Evolutionary conservation across 2,113 vertebrate genomes (phyloP).

Genomic region (Sphaerodactylus townsendi): DNA sequence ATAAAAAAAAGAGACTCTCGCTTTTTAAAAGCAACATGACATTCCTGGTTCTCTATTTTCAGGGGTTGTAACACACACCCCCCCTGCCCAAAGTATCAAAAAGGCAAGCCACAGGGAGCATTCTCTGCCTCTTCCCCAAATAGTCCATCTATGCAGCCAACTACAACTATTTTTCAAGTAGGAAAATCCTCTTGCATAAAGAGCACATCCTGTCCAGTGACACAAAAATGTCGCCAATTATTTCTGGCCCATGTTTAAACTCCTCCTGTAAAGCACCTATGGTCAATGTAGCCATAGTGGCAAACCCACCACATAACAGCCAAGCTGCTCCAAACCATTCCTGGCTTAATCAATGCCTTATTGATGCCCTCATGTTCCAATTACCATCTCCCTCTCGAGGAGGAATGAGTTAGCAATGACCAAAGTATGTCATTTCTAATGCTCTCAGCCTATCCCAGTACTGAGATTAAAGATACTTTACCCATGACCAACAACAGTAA

Average conservation of each 20-base stretch:
- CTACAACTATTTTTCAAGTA: background rate
- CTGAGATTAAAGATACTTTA: background rate
- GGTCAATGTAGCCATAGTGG: background rate
- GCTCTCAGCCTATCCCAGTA: background rate
- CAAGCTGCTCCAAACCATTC: background rate
- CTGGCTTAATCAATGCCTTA: background rate
- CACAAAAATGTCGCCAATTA: background rate
- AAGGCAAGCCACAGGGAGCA: background rate
- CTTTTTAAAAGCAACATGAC: background rate
- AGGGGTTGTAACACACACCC: background rate
- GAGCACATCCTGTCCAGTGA: background rate
- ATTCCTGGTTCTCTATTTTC: background rate
- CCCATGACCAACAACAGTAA: background rate
- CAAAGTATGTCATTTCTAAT: background rate
- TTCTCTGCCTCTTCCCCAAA: background rate
- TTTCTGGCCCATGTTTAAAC: background rate
- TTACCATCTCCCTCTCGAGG: fast-evolving
- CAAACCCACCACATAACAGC: background rate
- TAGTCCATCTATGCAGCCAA: background rate
- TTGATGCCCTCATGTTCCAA: background rate
- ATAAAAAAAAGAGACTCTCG: background rate
- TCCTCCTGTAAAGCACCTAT: background rate
- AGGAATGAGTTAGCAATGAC: background rate
- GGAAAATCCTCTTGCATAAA: background rate
- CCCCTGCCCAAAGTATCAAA: background rate